Base-by-base conservation (phyloP, 2,888 invertebrate species). In the Lasioglossum oenotherae region DNA sequence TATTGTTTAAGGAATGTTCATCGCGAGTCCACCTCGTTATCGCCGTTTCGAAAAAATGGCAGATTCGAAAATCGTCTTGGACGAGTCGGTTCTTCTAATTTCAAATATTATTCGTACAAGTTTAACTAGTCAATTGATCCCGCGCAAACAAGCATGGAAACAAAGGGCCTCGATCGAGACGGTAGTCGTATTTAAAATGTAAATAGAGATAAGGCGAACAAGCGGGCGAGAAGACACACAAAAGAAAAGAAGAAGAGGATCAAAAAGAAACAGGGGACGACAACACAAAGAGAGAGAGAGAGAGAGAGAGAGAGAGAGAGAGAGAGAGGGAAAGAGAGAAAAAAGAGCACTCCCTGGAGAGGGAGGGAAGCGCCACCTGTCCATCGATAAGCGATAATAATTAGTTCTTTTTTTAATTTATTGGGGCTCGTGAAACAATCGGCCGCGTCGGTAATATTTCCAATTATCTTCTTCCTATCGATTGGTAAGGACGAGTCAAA, bases 401-500 rank as follows among this genome's bases (percentile, higher is more conserved):
- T 78, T 74, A 71, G 35, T 35, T 64, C 23, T 73, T 53, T 74
- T 84, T 80, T 76, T 80, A 84, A 84, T 85, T 84, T 67, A 4
- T 46, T 53, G 72, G 14, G 46, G 31, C 31, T 44, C 71, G 53
- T 31, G 80, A 74, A 75, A 71, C 74, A 77, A 77, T 84, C 78
- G 72, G 19, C 31, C 74, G 77, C 16, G 80, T 84, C 85, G 85
- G 85, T 86, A 86, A 86, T 86, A 77, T 74, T 71, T 49, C 67
- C 78, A 84, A 84, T 86, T 86, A 84, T 84, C 80, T 78, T 53
- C 74, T 69, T 78, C 74, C 80, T 86, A 86, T 86, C 86, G 86
- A 86, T 85, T 81, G 86, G 78, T 86, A 86, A 86, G 85, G 75
- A 85, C 81, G 78, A 85, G 86, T 64, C 78, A 86, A 86, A 81